Evolutionary conservation across 2,797 vertebrate species (phyloP), one percentile per base, ranked within the genome.

Genomic region (Trichosurus vulpecula): DNA sequence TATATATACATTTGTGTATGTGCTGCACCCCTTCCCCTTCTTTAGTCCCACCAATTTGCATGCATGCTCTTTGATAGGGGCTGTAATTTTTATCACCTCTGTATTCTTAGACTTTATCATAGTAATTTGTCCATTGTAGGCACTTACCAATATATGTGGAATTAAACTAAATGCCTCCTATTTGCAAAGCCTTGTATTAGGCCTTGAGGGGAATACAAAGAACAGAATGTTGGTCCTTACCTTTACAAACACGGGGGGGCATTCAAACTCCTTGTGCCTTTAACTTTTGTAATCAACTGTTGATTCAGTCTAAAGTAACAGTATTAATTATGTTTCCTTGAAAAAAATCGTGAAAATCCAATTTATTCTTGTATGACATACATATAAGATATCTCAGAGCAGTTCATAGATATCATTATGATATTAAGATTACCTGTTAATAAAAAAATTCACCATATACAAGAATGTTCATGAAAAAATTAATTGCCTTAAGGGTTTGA

Each of bases 261-360:
- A 61, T 55, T 91, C 2, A 53, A 0, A 47, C 55, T 93, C 87
- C 90, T 95, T 91, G 8, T 94, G 2, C 25, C 52, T 94, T 90
- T 8, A 87, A 95, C 22, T 92, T 94, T 93, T 87, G 61, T 92
- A 54, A 90, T 95, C 95, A 96, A 9, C 66, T 74, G 31, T 90
- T 89, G 94, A 91, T 89, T 97, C 41, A 81, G 51, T 93, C 93
- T 90, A 93, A 97, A 95, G 61, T 94, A 56, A 22, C 87, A 94
- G 53, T n/a, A 87, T 93, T 25, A n/a, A 96, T 30, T 54, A 55
- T 94, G 11, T 93, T 95, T 97, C 57, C 35, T 93, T 94, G 10
- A 35, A 31, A 92, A 91, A 93, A 92, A 74, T 41, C 51, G 27
- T 96, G 55, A 47, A 95, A 96, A 95, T 97, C 81, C 10, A 91